A percentile compares a stretch with the other conserved stretches of the same genome.
Conservation (phyloP, 2,888 invertebrate genomes). For the Pycnomerus fuliginosus region DNA sequence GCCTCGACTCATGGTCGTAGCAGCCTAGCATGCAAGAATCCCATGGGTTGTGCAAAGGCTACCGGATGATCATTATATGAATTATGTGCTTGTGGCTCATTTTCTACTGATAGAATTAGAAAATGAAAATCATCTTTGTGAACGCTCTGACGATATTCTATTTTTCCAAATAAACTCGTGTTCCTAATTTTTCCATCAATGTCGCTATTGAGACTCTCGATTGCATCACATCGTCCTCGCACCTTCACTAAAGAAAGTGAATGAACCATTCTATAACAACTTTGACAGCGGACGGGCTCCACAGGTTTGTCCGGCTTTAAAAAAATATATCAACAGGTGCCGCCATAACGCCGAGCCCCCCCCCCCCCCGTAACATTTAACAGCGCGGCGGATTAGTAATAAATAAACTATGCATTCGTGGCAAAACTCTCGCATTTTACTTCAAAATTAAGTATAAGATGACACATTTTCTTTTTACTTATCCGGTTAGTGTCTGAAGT, state of each 20-base stretch:
- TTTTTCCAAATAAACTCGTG: too few relatives aligned
- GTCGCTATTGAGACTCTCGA: too few relatives aligned
- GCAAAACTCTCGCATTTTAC: constrained; percentile 35
- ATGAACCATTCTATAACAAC: constrained; percentile 17
- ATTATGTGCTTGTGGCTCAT: constrained; percentile 26
- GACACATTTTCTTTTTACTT: too few relatives aligned
- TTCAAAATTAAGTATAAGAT: too few relatives aligned
- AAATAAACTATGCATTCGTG: constrained; percentile 36
- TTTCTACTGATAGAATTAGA: constrained; percentile 42
- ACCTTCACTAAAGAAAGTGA: constrained; percentile 17
- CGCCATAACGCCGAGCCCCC: too few relatives aligned
- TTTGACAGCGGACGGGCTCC: constrained; percentile 17
- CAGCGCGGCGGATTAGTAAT: constrained; percentile 11
- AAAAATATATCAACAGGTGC: constrained; percentile 33
- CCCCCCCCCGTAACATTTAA: constrained; percentile 15
- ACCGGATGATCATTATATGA: constrained; percentile 38
- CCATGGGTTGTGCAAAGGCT: constrained; percentile 40
- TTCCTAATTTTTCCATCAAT: too few relatives aligned
- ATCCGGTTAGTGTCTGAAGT: too few relatives aligned
- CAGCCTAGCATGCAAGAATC: constrained; percentile 42
- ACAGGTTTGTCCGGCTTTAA: constrained; percentile 24
- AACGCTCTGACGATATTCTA: too few relatives aligned
- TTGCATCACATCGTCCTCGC: constrained; percentile 1
- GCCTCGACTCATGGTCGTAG: constrained; percentile 25
- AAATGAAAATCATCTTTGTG: constrained; percentile 38